phyloP scores from a whole-genome alignment of 2,113 vertebrate genomes.

The Lepus europaeus region DNA sequence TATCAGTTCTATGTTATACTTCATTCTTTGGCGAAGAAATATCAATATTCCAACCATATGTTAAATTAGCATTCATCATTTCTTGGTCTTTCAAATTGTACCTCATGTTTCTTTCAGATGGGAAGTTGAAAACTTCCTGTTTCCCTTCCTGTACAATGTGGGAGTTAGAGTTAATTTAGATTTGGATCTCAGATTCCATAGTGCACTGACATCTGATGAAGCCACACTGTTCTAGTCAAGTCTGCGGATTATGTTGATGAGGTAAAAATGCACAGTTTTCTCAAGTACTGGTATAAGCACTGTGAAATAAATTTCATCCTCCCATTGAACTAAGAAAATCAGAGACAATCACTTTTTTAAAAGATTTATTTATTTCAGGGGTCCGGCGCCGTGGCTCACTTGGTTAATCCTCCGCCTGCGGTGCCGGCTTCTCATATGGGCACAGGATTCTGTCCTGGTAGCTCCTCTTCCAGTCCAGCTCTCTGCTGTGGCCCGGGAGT shows the following conservation, averaged over 20 bases:
- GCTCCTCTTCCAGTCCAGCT: too few species aligned
- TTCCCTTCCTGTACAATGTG: not conserved
- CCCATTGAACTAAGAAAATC: not conserved
- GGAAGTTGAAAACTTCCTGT: not conserved
- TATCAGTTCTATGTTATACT: not conserved
- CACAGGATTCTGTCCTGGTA: too few species aligned
- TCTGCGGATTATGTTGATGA: not conserved
- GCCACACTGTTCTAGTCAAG: not conserved
- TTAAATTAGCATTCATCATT: not conserved
- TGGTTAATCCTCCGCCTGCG: too few species aligned
- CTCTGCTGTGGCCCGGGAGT: too few species aligned
- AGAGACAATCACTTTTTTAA: not conserved
- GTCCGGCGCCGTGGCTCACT: too few species aligned
- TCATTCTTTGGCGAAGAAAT: conserved; percentile 17
- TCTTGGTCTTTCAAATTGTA: not conserved
- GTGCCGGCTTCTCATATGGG: too few species aligned
- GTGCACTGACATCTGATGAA: not conserved
- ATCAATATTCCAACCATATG: not conserved
- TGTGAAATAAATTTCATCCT: conserved; percentile 7
- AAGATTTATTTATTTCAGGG: too few species aligned
- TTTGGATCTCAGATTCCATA: not conserved
- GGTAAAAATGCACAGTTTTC: not conserved
- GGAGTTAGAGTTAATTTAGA: not conserved
- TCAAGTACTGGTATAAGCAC: not conserved
- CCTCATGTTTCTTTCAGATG: not conserved